Evolutionary conservation across 2,888 invertebrate genomes (phyloP), one percentile per base, ranked within the genome.

Genomic region (Anagyrus pseudococci): DNA sequence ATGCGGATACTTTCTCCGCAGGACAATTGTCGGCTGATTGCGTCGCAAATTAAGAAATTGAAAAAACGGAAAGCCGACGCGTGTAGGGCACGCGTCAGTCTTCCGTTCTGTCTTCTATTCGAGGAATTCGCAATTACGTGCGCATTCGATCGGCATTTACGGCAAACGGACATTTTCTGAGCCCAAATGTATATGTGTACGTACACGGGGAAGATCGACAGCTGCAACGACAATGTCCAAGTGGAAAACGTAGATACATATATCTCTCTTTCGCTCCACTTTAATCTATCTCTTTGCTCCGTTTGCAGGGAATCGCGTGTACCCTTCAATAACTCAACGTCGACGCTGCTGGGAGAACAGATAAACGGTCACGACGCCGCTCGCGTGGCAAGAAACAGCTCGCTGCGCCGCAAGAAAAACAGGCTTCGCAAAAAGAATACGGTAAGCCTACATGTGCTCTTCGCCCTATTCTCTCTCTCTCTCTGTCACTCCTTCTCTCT

Each of bases 301-400:
- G 44, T 55, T n/a, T 71, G 26, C 71, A 79, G 80, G 62, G 77
- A 72, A 58, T 77, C 79, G 44, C 70, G 73, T 59, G 75, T 72
- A 47, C 75, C 76, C 19, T 79, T 81, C 69, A 77, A 78, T 60
- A 80, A 79, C 63, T 86, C 86, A 7, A 84, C 86, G 49, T 85
- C 86, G 17, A 86, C 86, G 26, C 80, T 85, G 58, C 82, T 85
- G 73, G 85, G 82, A 68, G 81, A 81, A 69, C 76, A 78, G 55
- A 73, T 77, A 40, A 75, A 73, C 57, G 74, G 75, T 46, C 72
- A 75, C 23, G 79, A 82, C 65, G 79, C 78, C 65, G 79, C 78
- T 66, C 78, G 77, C 37, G 79, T 79, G 26, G 75, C 76, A 37
- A 79, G 78, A 66, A 80, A 80, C 58, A 82, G 81, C 69, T 83